These are phyloP conservation scores for Thunnus thynnus DNA, from an alignment of 2,113 vertebrate genomes.

Conservation along the genomic window DNA sequence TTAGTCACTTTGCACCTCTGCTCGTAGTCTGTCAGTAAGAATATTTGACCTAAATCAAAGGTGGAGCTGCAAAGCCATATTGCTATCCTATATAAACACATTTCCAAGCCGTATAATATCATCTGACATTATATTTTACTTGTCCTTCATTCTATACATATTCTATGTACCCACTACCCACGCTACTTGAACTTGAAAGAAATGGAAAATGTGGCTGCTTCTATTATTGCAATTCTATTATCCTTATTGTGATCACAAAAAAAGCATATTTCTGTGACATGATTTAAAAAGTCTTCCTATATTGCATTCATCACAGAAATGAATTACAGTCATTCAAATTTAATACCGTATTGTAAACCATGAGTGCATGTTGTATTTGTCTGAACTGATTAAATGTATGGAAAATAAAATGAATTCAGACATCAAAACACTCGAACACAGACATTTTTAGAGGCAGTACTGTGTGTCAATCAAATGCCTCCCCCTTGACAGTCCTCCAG, in stretches of 20 bases:
- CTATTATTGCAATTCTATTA: not conserved
- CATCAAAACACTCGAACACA: not conserved
- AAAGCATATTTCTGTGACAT: not conserved
- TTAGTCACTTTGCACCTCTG: slow-evolving; percentile 10
- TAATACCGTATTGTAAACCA: not conserved
- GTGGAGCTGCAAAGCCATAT: not conserved
- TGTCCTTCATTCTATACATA: not conserved
- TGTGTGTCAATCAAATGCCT: slow-evolving; percentile 33
- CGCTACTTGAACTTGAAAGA: not conserved
- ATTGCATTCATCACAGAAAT: no score
- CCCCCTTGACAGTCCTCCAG: slow-evolving; percentile 28
- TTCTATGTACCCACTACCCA: not conserved
- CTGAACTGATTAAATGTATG: not conserved
- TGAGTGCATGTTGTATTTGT: not conserved
- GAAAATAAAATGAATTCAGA: not conserved
- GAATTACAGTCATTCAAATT: no score
- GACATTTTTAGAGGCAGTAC: slow-evolving; percentile 4
- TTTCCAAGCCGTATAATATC: not conserved
- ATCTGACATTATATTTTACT: not conserved
- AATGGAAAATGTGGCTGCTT: no score
- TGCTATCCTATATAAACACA: not conserved
- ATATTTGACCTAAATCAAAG: not conserved
- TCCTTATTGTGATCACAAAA: not conserved
- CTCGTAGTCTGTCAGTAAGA: not conserved
- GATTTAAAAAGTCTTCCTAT: not conserved